A percentile compares a stretch with the other conserved stretches of the same genome.
Evolutionary conservation across 2,888 invertebrate genomes (phyloP).

Genomic region (Xestia sexstrigata): DNA sequence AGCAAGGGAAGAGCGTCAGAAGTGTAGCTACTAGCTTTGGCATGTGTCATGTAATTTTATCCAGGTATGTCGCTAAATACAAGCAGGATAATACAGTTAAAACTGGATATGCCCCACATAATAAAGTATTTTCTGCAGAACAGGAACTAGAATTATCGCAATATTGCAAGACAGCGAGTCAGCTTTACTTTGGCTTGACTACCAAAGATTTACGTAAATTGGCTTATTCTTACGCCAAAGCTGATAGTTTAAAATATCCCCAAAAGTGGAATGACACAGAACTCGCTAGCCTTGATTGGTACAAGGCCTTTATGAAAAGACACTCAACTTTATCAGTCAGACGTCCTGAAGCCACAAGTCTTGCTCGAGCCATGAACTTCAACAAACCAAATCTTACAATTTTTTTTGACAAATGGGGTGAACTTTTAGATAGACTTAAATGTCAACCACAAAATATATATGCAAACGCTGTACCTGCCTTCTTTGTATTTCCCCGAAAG

Average conservation of each 20-base stretch:
- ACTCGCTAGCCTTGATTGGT: slow-evolving; percentile 21
- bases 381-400: slow-evolving; percentile 24
- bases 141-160: slow-evolving; percentile 21
- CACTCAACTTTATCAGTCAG: slow-evolving; percentile 16
- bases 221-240: too few relatives aligned
- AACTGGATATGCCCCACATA: slow-evolving; percentile 18
- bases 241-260: too few relatives aligned
- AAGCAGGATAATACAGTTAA: slow-evolving; percentile 12
- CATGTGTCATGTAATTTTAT: slow-evolving; percentile 8
- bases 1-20: slow-evolving; percentile 13
- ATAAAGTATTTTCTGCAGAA: slow-evolving; percentile 19
- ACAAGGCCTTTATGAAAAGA: slow-evolving; percentile 25
- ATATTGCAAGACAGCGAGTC: slow-evolving; percentile 26
- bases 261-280: slow-evolving; percentile 23
- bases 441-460: slow-evolving; percentile 10
- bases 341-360: slow-evolving; percentile 2
- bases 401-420: slow-evolving; percentile 7
- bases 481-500: too few relatives aligned
- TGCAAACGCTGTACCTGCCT: too few relatives aligned
- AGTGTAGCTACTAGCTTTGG: slow-evolving; percentile 9
- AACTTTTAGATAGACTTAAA: slow-evolving; percentile 11
- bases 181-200: slow-evolving; percentile 24
- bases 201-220: too few relatives aligned
- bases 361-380: slow-evolving; percentile 22
- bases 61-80: slow-evolving; percentile 9